Conservation (phyloP, 2,113 vertebrate genomes). For the Tachysurus vachellii region DNA sequence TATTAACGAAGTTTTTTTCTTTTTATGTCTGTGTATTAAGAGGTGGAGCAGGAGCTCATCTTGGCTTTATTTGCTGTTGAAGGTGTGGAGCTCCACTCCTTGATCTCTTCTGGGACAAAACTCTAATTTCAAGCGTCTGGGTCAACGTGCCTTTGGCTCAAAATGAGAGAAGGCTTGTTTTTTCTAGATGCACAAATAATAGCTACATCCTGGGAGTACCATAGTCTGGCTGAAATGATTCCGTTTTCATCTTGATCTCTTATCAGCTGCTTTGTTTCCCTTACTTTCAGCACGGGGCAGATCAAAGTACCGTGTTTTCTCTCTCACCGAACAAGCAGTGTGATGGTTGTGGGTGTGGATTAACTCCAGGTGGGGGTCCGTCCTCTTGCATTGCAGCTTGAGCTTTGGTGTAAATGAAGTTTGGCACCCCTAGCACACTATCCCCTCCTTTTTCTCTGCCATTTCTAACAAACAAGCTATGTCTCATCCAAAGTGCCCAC, state of each 20-base stretch:
- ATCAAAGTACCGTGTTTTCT: constrained; percentile 58
- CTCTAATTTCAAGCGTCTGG: constrained; percentile 47
- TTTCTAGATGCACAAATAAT: constrained; percentile 48
- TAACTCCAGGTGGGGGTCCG: constrained; percentile 50
- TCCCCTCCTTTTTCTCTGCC: constrained; percentile 33
- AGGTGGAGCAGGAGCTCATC: constrained; percentile 29
- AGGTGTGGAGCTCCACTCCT: constrained; percentile 46
- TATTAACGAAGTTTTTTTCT: constrained; percentile 55
- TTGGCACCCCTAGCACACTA: constrained; percentile 47
- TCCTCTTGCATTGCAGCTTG: constrained; percentile 41
- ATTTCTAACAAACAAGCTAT: constrained; percentile 50
- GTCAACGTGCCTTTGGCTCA: constrained; percentile 51
- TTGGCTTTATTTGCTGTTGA: constrained; percentile 46
- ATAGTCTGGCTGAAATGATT: constrained; percentile 51
- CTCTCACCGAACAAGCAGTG: constrained; percentile 36
- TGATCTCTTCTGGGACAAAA: constrained; percentile 25
- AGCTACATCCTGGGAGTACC: constrained; percentile 43
- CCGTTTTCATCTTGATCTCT: constrained; percentile 56
- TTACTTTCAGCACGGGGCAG: constrained; percentile 53
- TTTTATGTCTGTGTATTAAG: constrained; percentile 50
- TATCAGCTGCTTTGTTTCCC: constrained; percentile 52
- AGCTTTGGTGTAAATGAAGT: constrained; percentile 60
- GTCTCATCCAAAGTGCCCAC: constrained; percentile 44
- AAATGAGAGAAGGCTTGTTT: constrained; percentile 47
- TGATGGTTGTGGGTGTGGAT: constrained; percentile 53